Percentiles rank a stretch among this genome's conserved stretches.
Evolutionary conservation across 35 echinoderm and acorn worm species (phyloP).

Genomic region (Amphiura filiformis): DNA sequence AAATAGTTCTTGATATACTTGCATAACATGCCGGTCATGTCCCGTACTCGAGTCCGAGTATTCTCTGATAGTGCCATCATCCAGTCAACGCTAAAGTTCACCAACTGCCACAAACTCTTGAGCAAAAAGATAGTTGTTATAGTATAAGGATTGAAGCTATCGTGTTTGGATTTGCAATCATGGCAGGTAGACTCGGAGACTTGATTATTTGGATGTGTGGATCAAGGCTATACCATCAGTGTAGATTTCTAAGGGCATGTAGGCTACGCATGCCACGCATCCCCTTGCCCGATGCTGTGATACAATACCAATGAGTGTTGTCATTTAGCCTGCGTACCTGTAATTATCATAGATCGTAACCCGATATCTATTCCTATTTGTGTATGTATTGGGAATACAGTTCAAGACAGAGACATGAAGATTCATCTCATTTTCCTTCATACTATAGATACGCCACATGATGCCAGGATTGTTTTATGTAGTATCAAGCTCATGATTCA

Average conservation of each 20-base stretch:
- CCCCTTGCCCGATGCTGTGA: too few relatives aligned
- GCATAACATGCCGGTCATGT: background rate
- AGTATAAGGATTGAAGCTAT: too few relatives aligned
- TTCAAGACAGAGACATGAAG: background rate
- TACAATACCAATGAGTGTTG: background rate
- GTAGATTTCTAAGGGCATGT: background rate
- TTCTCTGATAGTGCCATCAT: background rate
- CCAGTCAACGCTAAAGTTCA: background rate
- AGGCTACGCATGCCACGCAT: too few relatives aligned
- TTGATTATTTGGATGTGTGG: slow-evolving; percentile 8
- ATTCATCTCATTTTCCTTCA: background rate
- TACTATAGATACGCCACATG: too few relatives aligned
- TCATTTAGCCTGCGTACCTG: slow-evolving; percentile 6
- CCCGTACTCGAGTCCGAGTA: background rate
- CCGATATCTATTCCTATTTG: background rate
- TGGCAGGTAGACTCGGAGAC: background rate
- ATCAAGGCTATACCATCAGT: background rate
- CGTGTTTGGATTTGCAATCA: background rate
- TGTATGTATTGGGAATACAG: background rate
- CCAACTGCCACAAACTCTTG: background rate
- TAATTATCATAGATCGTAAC: background rate
- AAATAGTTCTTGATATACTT: slow-evolving; percentile 2
- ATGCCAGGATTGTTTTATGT: too few relatives aligned
- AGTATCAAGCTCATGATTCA: too few relatives aligned
- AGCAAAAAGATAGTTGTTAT: too few relatives aligned